phyloP scores from a whole-genome alignment of 1,140 invertebrate genomes.

The Drosophila parvula region DNA sequence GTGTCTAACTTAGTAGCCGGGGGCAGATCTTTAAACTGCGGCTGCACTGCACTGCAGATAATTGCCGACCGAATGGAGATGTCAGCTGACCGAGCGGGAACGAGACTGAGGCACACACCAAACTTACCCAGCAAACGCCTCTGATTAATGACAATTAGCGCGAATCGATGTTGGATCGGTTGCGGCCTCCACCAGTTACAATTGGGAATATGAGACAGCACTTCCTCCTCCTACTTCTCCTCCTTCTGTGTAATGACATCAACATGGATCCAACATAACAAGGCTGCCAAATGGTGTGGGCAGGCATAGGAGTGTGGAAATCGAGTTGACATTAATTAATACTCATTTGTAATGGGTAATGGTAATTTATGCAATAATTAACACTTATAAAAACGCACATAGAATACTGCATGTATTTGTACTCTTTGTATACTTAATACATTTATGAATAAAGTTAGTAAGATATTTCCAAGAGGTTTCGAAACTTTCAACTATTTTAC shows the following conservation, averaged over 20 bases:
- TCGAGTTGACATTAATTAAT: slow-evolving; percentile 31
- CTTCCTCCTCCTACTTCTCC: slow-evolving; percentile 16
- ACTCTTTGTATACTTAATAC: background rate
- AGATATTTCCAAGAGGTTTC: background rate
- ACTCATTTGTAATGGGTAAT: slow-evolving; percentile 11
- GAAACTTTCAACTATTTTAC: too few relatives aligned
- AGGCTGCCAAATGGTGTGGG: slow-evolving; percentile 7
- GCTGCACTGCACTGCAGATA: slow-evolving; percentile 54
- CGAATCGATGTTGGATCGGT: slow-evolving; percentile 37
- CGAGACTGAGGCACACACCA: background rate
- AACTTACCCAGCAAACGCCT: slow-evolving; percentile 27
- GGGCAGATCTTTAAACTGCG: slow-evolving; percentile 43
- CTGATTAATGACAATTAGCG: slow-evolving; percentile 79
- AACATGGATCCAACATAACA: slow-evolving; percentile 27
- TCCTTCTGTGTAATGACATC: slow-evolving; percentile 19
- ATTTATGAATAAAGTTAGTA: background rate
- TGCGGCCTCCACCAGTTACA: slow-evolving; percentile 25
- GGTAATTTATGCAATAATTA: slow-evolving; percentile 7
- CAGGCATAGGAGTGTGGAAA: background rate
- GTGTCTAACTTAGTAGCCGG: slow-evolving; percentile 10
- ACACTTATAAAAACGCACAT: background rate
- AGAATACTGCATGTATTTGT: background rate
- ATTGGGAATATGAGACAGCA: slow-evolving; percentile 15
- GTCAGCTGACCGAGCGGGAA: slow-evolving; percentile 52
- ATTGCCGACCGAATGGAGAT: slow-evolving; percentile 64